Evolutionary conservation across 2,888 invertebrate genomes (phyloP), one percentile per base, ranked within the genome.

Genomic region (Pedicia rivosa): DNA sequence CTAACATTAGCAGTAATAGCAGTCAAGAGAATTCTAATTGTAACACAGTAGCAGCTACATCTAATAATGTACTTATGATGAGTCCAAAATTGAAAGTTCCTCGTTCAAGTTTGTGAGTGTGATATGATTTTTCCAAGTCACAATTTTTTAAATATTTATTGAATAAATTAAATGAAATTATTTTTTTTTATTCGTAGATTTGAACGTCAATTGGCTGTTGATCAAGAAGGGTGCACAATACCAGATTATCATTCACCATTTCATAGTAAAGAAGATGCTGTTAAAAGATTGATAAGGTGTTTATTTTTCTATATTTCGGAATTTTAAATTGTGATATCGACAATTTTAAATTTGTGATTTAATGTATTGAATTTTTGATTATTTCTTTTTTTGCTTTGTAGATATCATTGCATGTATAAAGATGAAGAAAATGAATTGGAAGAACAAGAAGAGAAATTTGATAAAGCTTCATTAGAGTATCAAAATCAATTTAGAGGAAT

Each of bases 161-260:
- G 44, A 32, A 35, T 40, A 32, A 37, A 42, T 30, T 35, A 20
- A 28, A 20, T 36, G 37, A 42, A 17, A 31, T 40, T 30, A 42
- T 38, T 34, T n/a, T 42, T 40, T 41, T 43, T 14, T 29, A 26
- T 27, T 33, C 35, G 28, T 22, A 36, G 35, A 12, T 35, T 35
- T 26, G 78, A 81, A 47, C 74, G 78, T 40, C 81, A 82, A 55
- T 53, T 80, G 50, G 70, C 71, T 51, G 73, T 74, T 35, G 83
- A 84, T 62, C 80, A 82, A 56, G 71, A 72, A 48, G 76, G 74
- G 41, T 81, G 78, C 35, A 56, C 73, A 17, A 73, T 74, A 53
- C 79, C 83, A 2, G 82, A 84, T 54, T 72, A 74, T 34, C 70
- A 72, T 43, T 71, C 72, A 37, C 78, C 80, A 12, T 84, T 83